Base-by-base conservation (phyloP, 2,113 vertebrate genomes). In the Cromileptes altivelis region DNA sequence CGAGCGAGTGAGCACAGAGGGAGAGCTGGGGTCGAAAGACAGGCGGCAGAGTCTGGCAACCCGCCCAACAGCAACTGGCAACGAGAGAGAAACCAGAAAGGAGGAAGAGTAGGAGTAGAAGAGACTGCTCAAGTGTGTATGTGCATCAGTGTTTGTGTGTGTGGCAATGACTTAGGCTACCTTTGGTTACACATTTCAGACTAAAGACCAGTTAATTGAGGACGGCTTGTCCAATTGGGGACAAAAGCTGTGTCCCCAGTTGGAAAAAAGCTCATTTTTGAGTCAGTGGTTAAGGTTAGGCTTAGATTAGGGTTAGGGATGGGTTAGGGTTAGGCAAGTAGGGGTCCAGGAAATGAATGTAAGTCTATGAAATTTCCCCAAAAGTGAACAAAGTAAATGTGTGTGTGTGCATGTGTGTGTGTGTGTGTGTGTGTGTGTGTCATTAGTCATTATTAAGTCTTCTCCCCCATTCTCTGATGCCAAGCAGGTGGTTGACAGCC, bases 51-150 rank as follows among this genome's bases (percentile, higher is more conserved):
- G 71, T 68, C 80, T 89, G 88, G 88, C 88, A 60, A 75, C 71
- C n/a, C 13, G 83, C 92, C 88, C 85, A 23, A 80, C 79, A 81
- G 84, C 78, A 82, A 87, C 89, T 91, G 94, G 89, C 91, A 90
- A 85, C 4, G 11, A 78, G 85, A 82, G 62, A 68, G 73, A 79
- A 70, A 85, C 49, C 60, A 63, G 72, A 75, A 21, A 50, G 58
- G 30, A 75, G 25, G 57, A 50, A 57, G 84, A 2, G 33, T 30
- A 77, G 71, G 52, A 72, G 62, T 14, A 12, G 73, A 21, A 65
- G 75, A 73, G 40, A 56, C 25, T 23, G 52, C 42, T 25, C 27
- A 11, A 12, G 18, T 70, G 58, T 74, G 33, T 68, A 52, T 80
- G 60, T 69, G 27, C 21, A 18, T 53, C 27, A n/a, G 60, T 62